Base-by-base conservation (phyloP, 2,888 invertebrate genomes). In the Mayetiola destructor region DNA sequence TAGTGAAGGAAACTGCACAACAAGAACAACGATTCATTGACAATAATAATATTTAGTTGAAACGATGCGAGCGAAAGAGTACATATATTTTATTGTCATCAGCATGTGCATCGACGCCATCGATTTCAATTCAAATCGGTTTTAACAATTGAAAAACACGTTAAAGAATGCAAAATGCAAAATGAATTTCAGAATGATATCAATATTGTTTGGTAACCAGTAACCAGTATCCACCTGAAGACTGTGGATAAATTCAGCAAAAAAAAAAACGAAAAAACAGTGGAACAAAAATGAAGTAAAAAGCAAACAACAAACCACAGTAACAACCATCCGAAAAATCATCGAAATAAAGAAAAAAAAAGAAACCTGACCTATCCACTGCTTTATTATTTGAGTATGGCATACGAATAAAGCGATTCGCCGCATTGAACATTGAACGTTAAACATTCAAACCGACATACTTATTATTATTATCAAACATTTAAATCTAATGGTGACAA, bases 11-110 rank as follows among this genome's bases (percentile, higher is more conserved):
- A 48, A 27, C 23, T 5, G 4, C 2, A 4, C 23, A 23, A 42
- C 48, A 14, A n/a, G 12, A 53, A 20, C 2, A 18, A 32, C 29
- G 32, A 32, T 30, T 53, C 18, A 53, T 53, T 53, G 53, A 32
- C 53, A 53, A 32, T 53, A 20, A 30, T 53, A n/a, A n/a, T n/a
- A n/a, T n/a, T n/a, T n/a, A n/a, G n/a, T 20, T 20, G 53, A 30
- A 53, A 20, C 32, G 53, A 53, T 53, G 32, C 53, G 53, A 53
- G 6, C 12, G 12, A 12, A 12, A 32, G 6, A 12, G 48, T 48
- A 48, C 48, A 48, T 48, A 48, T n/a, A 27, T 48, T 48, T 48
- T 48, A 48, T 48, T 48, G 48, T 48, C 48, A 48, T 48, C 48
- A 48, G 48, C 48, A 48, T 48, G 48, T 3, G 23, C 27, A 48